Conservation (phyloP, 1,140 invertebrate species). For the Adelges cooleyi region DNA sequence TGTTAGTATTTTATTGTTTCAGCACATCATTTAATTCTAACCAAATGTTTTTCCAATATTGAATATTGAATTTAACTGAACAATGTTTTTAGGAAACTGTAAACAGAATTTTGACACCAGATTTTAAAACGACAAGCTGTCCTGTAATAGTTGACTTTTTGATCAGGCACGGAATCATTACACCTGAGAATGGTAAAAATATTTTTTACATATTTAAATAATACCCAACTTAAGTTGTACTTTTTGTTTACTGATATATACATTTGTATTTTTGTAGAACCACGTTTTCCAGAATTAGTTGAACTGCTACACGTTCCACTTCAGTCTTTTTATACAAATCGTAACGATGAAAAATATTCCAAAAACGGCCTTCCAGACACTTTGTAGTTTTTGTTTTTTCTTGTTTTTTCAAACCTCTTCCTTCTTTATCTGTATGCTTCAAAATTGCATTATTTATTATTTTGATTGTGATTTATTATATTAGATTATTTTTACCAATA, state of each 20-base stretch:
- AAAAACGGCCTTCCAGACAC: conserved; percentile 12
- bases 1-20: conserved; percentile 44
- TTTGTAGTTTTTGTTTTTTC: conserved; percentile 2
- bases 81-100: conserved; percentile 41
- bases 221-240: no score
- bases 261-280: conserved; percentile 47
- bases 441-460: background rate
- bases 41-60: background rate
- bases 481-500: conserved; percentile 5
- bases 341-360: background rate
- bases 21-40: background rate
- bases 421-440: conserved; percentile 1
- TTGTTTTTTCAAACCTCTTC: background rate
- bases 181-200: conserved; percentile 68
- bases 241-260: no score
- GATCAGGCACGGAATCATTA: conserved; percentile 77
- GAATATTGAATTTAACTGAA: conserved; percentile 9
- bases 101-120: conserved; percentile 61
- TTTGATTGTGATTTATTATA: background rate
- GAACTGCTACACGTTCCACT: conserved; percentile 76
- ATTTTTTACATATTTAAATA: no score
- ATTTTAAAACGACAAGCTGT: conserved; percentile 87
- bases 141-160: conserved; percentile 84
- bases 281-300: conserved; percentile 68
- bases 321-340: conserved; percentile 51